Evolutionary conservation across 2,113 vertebrate species (phyloP), one percentile per base, ranked within the genome.

Genomic region (Catagonus wagneri): DNA sequence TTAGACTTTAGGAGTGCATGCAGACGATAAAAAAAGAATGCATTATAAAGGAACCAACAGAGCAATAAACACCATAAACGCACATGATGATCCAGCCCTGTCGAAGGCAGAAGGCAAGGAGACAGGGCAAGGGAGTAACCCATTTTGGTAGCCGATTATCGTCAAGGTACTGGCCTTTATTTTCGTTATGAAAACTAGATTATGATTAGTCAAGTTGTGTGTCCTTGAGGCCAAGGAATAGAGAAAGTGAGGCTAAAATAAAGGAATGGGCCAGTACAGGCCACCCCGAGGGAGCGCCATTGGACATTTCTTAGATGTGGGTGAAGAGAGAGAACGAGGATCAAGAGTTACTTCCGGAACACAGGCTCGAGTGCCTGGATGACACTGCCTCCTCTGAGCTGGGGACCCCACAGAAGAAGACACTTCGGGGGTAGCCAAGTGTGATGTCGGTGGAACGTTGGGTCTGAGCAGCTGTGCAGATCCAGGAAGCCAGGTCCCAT

Each of bases 231-330:
- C 78, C 63, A 54, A 76, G n/a, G 58, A 29, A 69, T 39, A 72
- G 61, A 92, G 92, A 22, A 16, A 34, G 74, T 16, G 50, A 61
- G 66, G 20, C 13, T 1, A 39, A n/a, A 50, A 88, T 63, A 69
- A 22, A 69, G n/a, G 61, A 29, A 29, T 0, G 12, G 61, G 6
- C 22, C 36, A 0, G 4, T 6, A 3, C 3, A 1, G 60, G 44
- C 27, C 0, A 0, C 65, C 32, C 23, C 14, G 8, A 84, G 54
- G 65, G 50, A 5, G 1, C 2, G 29, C 8, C 66, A 1, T 0
- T 10, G 50, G 56, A n/a, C 8, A 6, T 29, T 34, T 50, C 75
- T 63, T 2, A 29, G 17, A 34, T 4, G 32, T 12, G 56, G 58
- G 56, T 4, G 12, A 54, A 4, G 36, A 66, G 68, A 22, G 78